Conservation (phyloP, 92 coral and sea anemone species). For the Epizoanthus stellaris region DNA sequence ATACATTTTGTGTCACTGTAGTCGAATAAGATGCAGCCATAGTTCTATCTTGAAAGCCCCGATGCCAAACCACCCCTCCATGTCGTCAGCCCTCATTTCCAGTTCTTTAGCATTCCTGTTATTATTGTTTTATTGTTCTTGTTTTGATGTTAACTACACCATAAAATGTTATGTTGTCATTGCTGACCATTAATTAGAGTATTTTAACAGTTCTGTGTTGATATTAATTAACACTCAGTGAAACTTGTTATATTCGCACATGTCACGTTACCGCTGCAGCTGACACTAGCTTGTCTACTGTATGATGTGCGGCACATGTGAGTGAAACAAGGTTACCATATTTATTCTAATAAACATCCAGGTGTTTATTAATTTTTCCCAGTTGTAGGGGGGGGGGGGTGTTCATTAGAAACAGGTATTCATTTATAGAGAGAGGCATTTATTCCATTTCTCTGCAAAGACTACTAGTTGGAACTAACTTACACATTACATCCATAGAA, state of each 20-base stretch:
- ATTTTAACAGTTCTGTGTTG: background rate
- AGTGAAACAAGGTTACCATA: background rate
- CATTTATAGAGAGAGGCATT: too few species aligned
- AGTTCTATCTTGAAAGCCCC: too few species aligned
- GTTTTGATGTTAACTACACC: constrained; percentile 22
- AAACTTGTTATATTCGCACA: background rate
- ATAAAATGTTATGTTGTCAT: background rate
- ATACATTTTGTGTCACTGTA: too few species aligned
- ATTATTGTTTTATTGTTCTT: background rate
- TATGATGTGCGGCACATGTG: background rate
- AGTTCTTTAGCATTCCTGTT: background rate
- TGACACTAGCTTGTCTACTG: background rate
- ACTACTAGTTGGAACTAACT: too few species aligned
- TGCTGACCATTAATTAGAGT: background rate
- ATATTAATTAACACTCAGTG: background rate
- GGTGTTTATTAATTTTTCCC: background rate
- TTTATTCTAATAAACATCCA: too few species aligned
- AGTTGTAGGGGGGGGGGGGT: too few species aligned
- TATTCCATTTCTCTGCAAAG: too few species aligned
- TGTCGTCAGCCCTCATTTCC: too few species aligned
- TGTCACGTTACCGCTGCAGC: background rate
- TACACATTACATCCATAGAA: too few species aligned
- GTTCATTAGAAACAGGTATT: too few species aligned
- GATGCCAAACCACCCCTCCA: too few species aligned
- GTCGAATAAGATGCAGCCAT: too few species aligned